Conservation (phyloP, 2,888 invertebrate species). For the Byasa hedistus region DNA sequence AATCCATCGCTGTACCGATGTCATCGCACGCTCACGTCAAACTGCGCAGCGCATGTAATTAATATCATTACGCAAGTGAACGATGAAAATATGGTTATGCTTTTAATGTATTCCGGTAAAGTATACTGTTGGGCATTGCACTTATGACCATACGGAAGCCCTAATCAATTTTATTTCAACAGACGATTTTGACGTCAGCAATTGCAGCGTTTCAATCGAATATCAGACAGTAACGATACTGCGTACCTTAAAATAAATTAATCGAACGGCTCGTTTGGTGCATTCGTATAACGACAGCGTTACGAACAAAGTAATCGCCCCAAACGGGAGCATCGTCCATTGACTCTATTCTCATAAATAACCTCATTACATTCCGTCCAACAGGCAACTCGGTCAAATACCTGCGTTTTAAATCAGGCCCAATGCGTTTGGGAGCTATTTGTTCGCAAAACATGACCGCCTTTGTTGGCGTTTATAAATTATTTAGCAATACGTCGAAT, state of each 20-base stretch:
- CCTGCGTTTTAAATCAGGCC: constrained; percentile 68
- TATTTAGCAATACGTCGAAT: constrained; percentile 50
- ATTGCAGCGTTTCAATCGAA: constrained; percentile 19
- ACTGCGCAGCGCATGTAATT: constrained; percentile 57
- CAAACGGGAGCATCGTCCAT: constrained; percentile 28
- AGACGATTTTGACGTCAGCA: constrained; percentile 42
- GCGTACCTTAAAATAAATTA: constrained; percentile 21
- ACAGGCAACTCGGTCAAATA: constrained; percentile 67
- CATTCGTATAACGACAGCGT: constrained; percentile 18
- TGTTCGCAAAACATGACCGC: constrained; percentile 56
- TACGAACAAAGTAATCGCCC: constrained; percentile 16
- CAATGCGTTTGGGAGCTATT: constrained; percentile 57
- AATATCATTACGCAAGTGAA: constrained; percentile 58
- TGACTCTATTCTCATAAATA: constrained; percentile 47
- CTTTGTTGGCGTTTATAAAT: constrained; percentile 64
- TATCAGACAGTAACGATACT: constrained; percentile 7
- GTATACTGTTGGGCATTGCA: constrained; percentile 43
- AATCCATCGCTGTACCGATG: constrained; percentile 45
- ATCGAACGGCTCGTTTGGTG: constrained; percentile 6
- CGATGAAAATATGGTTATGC: constrained; percentile 30
- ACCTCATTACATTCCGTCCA: constrained; percentile 54
- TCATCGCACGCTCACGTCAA: constrained; percentile 50
- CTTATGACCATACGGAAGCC: constrained; percentile 47
- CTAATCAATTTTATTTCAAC: constrained; percentile 51
- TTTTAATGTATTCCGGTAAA: constrained; percentile 50